These are phyloP conservation scores for Neofelis nebulosa DNA, from an alignment of 2,113 vertebrate genomes.

Conservation along the genomic window DNA sequence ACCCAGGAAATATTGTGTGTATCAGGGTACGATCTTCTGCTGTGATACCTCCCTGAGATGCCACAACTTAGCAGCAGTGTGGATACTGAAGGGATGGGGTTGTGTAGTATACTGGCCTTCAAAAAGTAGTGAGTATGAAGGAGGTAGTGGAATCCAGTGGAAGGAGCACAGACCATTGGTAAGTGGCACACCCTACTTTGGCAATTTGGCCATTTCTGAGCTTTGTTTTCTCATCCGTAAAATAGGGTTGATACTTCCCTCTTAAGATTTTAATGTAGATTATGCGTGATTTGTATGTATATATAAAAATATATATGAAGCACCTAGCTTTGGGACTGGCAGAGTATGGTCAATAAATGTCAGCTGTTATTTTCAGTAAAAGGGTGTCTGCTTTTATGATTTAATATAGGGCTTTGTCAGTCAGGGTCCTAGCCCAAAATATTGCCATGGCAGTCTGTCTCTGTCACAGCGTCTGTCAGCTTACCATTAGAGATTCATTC, in stretches of 20 bases:
- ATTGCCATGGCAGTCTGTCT: constrained; percentile 10
- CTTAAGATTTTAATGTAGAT: constrained; percentile 43
- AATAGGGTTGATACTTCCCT: neutral
- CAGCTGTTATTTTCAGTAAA: constrained; percentile 50
- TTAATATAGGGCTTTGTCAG: constrained; percentile 41
- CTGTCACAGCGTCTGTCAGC: neutral
- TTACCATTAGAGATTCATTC: constrained; percentile 18
- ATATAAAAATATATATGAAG: neutral
- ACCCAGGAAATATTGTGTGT: neutral
- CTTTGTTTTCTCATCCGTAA: constrained; percentile 53
- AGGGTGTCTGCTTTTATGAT: neutral
- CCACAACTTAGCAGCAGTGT: neutral
- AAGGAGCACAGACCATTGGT: neutral
- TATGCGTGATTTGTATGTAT: constrained; percentile 34
- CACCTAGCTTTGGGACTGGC: neutral
- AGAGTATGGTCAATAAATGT: constrained; percentile 38
- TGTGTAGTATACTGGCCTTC: neutral
- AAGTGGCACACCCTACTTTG: neutral
- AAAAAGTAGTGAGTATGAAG: neutral
- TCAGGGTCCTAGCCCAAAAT: neutral
- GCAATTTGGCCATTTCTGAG: neutral
- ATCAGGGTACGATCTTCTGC: neutral
- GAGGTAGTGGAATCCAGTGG: neutral
- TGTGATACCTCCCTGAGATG: neutral
- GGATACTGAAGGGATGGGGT: neutral